A percentile compares a stretch with the other conserved stretches of the same genome.
phyloP scores from a whole-genome alignment of 2,797 vertebrate genomes.

The Mormyrus proboscirostris region DNA sequence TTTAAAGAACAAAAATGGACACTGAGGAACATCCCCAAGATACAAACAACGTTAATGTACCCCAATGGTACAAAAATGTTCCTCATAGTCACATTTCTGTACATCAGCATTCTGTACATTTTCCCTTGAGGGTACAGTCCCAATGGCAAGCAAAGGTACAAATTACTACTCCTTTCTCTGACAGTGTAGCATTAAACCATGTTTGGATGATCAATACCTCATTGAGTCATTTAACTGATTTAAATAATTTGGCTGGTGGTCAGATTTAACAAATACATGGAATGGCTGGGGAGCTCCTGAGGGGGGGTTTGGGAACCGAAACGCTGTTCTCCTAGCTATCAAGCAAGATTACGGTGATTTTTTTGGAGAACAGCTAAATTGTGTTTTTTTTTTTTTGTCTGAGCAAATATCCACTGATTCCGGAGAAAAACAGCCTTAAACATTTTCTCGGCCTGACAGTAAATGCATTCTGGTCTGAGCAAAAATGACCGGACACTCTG shows the following conservation, averaged over 20 bases:
- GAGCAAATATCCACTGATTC: background rate
- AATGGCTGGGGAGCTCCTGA: background rate
- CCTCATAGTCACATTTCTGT: background rate
- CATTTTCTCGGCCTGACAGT: slow-evolving; percentile 37
- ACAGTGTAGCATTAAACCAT: background rate
- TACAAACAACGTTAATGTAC: background rate
- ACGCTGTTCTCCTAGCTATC: background rate
- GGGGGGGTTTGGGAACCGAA: background rate
- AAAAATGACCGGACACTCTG: slow-evolving; percentile 41
- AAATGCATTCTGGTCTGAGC: slow-evolving; percentile 47
- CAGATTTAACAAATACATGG: background rate
- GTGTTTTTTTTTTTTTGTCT: background rate
- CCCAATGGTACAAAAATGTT: background rate
- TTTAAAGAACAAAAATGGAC: background rate
- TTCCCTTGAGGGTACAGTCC: background rate
- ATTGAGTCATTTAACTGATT: background rate
- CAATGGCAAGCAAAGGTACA: background rate
- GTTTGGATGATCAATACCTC: background rate
- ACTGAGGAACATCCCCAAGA: background rate
- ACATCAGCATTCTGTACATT: background rate
- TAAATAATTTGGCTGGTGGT: background rate
- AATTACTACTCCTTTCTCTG: background rate
- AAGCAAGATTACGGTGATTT: background rate
- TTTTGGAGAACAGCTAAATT: background rate
- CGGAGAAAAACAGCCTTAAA: background rate